Conservation (phyloP, 1,140 invertebrate genomes). For the Ridgeia piscesae region DNA sequence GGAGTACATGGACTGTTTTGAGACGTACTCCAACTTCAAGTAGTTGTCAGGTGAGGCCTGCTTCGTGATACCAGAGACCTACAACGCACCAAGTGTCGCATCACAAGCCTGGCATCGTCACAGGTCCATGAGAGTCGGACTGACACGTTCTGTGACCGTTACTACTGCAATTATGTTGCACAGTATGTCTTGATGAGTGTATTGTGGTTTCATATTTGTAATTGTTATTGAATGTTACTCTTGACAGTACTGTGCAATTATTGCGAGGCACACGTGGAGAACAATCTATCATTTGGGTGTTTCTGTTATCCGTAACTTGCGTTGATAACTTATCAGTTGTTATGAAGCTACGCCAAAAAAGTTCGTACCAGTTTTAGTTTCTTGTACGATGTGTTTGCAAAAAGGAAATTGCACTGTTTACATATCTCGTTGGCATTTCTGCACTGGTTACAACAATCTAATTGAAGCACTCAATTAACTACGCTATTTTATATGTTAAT, state of each 20-base stretch:
- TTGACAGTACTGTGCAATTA: neutral
- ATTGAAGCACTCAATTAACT: neutral
- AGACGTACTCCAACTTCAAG: constrained; percentile 34
- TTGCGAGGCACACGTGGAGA: neutral
- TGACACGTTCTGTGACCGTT: neutral
- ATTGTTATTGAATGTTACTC: neutral
- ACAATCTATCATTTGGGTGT: neutral
- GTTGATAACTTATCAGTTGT: neutral
- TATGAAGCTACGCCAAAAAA: neutral
- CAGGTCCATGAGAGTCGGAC: neutral
- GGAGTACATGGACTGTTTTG: constrained; percentile 34
- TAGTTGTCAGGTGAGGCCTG: constrained; percentile 2
- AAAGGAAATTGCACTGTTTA: neutral
- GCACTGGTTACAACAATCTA: neutral
- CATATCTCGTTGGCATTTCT: neutral
- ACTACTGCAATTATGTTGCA: neutral
- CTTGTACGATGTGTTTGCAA: neutral
- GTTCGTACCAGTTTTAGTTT: neutral
- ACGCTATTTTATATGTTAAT: neutral
- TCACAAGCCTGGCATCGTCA: neutral
- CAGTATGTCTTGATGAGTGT: neutral
- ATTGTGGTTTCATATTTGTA: neutral
- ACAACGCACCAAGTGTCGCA: neutral
- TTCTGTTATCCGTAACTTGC: neutral
- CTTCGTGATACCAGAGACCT: neutral